A percentile compares a stretch with the other conserved stretches of the same genome.
These are phyloP conservation scores for Eidolon dupreanum DNA, from an alignment of 2,797 vertebrate species.

Conservation along the genomic window DNA sequence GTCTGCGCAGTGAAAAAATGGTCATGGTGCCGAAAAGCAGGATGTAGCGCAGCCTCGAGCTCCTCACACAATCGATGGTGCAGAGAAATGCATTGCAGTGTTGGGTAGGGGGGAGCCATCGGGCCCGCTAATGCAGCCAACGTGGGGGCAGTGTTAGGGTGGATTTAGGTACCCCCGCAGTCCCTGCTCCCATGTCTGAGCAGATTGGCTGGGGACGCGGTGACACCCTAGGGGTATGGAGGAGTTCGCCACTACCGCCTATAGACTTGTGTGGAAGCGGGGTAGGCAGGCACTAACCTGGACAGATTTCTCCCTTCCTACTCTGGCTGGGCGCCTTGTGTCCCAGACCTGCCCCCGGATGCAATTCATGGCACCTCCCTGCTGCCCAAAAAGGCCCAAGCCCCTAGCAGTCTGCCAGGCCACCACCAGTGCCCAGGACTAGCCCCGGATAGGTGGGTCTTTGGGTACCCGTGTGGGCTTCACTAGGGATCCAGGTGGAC, in stretches of 20 bases:
- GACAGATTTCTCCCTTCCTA: background rate
- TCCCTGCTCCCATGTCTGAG: background rate
- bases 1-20: conserved; percentile 90
- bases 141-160: background rate
- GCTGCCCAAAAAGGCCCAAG: no score
- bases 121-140: background rate
- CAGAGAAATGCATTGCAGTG: conserved; percentile 77
- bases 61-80: conserved; percentile 78
- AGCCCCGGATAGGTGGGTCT: background rate
- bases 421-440: background rate
- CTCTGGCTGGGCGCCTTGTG: background rate
- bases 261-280: background rate
- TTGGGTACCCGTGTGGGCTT: background rate
- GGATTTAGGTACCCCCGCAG: background rate
- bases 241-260: background rate
- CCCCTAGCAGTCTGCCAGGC: rapidly evolving
- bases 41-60: conserved; percentile 81
- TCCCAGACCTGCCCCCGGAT: background rate
- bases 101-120: background rate
- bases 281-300: background rate
- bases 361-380: background rate
- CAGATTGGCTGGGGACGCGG: background rate
- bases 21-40: conserved; percentile 82
- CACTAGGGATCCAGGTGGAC: background rate
- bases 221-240: conserved; percentile 13